Conservation (phyloP, 2,797 vertebrate genomes). For the Sebastes kiyomatsui region DNA sequence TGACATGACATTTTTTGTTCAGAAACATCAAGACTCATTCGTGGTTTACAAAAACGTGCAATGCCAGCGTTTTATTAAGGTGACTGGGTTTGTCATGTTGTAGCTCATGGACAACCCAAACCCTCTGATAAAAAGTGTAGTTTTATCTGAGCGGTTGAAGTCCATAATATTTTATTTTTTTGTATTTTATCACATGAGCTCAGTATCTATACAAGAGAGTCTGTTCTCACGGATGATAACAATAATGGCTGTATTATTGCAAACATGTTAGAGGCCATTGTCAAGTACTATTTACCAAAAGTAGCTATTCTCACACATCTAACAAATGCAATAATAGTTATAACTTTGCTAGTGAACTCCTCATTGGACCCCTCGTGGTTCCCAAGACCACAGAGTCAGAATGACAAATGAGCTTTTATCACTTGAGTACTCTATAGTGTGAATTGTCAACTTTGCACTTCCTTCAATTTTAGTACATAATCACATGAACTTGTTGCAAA, state of each 20-base stretch:
- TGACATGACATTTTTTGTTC: too few relatives aligned
- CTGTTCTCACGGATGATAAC: background rate
- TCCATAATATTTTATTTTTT: background rate
- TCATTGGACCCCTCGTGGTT: background rate
- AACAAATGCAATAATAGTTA: too few relatives aligned
- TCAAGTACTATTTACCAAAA: background rate
- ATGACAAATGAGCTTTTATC: conserved; percentile 24
- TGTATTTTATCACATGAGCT: background rate
- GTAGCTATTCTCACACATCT: too few relatives aligned
- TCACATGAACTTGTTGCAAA: conserved; percentile 41
- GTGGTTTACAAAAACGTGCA: background rate
- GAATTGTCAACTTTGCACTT: conserved; percentile 48
- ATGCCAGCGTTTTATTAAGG: background rate
- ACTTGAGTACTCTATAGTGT: background rate
- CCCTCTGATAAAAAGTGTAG: background rate
- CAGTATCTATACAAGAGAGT: background rate
- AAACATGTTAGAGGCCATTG: background rate
- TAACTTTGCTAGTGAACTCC: background rate
- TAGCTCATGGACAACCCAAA: background rate
- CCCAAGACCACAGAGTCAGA: conserved; percentile 1
- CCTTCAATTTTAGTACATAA: conserved; percentile 53
- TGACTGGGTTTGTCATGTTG: background rate
- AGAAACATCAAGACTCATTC: background rate
- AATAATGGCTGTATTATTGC: background rate
- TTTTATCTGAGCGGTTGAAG: background rate